Conservation (phyloP, 2,113 vertebrate species). For the Struthio camelus region DNA sequence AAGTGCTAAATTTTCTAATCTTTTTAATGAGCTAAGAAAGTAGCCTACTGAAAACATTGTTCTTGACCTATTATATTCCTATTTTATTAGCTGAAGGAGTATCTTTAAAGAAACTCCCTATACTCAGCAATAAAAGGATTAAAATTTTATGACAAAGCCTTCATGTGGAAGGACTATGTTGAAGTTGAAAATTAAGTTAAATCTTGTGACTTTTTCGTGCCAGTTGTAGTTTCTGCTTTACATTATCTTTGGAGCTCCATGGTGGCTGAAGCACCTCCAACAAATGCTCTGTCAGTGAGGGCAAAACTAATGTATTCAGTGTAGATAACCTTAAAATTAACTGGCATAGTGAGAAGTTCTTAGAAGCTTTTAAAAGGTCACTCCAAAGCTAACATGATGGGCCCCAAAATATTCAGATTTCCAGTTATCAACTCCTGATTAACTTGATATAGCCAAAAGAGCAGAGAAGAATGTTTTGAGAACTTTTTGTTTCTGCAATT, state of each 20-base stretch:
- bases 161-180: background rate
- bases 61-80: too few species aligned
- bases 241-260: background rate
- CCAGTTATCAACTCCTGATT: background rate
- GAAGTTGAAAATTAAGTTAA: background rate
- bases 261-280: background rate
- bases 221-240: background rate
- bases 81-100: too few species aligned
- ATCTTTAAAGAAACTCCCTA: too few species aligned
- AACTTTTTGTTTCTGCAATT: background rate
- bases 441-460: background rate
- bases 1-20: too few species aligned
- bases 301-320: background rate
- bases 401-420: background rate
- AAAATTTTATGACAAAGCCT: too few species aligned
- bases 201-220: background rate
- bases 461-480: background rate
- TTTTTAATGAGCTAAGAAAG: too few species aligned
- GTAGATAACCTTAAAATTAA: background rate
- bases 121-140: too few species aligned
- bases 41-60: too few species aligned
- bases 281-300: background rate
- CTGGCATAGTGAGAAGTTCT: background rate
- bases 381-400: background rate
- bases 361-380: background rate